These are phyloP conservation scores for Periplaneta americana DNA, from an alignment of 1,140 invertebrate species.

Conservation along the genomic window DNA sequence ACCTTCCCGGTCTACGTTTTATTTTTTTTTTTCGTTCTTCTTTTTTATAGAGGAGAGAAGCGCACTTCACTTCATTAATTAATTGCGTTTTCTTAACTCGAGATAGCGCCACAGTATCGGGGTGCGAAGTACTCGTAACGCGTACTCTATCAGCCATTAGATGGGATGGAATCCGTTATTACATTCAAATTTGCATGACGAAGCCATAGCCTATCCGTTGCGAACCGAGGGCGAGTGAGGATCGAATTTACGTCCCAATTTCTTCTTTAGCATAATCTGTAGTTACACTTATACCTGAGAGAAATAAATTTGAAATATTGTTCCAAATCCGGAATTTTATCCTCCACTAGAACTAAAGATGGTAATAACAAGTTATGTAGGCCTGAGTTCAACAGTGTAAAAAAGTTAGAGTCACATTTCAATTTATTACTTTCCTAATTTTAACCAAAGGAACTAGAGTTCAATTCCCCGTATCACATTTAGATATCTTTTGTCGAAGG, in stretches of 20 bases:
- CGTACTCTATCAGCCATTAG: not conserved
- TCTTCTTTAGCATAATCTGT: not conserved
- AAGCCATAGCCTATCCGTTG: not conserved
- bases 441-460: no score
- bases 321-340: no score
- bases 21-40: not conserved
- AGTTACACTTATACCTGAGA: not conserved
- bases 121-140: not conserved
- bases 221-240: not conserved
- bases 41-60: not conserved
- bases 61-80: constrained; percentile 19
- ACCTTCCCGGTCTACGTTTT: not conserved
- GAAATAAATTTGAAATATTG: no score
- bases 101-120: not conserved
- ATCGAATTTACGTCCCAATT: not conserved
- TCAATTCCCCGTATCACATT: no score
- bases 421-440: no score
- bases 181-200: constrained; percentile 3
- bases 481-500: no score
- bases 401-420: no score
- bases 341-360: no score
- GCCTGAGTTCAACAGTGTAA: no score
- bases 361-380: no score
- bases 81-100: constrained; percentile 11
- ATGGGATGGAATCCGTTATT: not conserved